phyloP scores from a whole-genome alignment of 2,113 vertebrate genomes.

The Tyrannus savana region DNA sequence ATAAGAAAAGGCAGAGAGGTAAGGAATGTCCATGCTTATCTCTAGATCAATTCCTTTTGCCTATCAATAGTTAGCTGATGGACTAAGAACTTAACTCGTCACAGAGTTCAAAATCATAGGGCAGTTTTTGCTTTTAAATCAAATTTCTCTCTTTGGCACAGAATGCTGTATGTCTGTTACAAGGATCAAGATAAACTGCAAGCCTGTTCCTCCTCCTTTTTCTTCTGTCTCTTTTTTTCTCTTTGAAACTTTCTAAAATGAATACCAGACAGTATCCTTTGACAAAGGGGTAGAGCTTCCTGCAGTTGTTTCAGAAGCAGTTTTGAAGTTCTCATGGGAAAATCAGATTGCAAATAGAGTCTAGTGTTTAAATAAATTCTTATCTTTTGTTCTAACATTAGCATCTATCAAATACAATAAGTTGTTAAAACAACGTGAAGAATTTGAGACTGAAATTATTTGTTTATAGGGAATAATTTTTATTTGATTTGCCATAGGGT shows the following conservation, averaged over 20 bases:
- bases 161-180: neutral
- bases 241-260: neutral
- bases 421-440: neutral
- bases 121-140: neutral
- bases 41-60: neutral
- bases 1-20: neutral
- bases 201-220: neutral
- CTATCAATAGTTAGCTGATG: neutral
- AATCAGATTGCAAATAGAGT: neutral
- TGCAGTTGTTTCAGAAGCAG: neutral
- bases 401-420: neutral
- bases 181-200: neutral
- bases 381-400: neutral
- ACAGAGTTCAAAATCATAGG: neutral
- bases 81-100: neutral
- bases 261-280: neutral
- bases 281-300: neutral
- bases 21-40: neutral
- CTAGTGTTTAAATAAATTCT: neutral
- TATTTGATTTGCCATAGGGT: neutral
- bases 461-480: neutral
- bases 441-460: neutral
- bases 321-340: constrained; percentile 6
- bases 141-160: neutral
- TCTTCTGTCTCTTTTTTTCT: neutral